phyloP scores from a whole-genome alignment of 2,888 invertebrate genomes.

The Catocala sponsa region DNA sequence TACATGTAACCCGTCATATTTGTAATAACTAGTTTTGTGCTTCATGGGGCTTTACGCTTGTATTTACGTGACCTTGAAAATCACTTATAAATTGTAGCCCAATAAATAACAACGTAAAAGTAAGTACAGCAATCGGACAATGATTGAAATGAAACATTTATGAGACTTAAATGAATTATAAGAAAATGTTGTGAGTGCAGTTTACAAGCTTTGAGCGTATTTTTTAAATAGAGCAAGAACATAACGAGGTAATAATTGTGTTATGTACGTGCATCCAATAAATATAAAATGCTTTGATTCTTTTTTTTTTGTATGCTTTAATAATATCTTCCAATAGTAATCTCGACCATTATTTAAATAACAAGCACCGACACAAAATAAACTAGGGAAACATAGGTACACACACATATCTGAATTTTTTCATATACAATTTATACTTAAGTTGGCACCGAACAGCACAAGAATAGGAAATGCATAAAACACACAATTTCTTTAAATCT shows the following conservation, averaged over 20 bases:
- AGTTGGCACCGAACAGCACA: constrained; percentile 75
- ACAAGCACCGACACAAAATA: constrained; percentile 61
- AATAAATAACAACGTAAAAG: too few relatives aligned
- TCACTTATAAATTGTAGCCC: too few relatives aligned
- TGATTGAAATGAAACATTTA: too few relatives aligned
- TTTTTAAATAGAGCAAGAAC: background rate
- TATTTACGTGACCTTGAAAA: too few relatives aligned
- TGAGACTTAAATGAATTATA: too few relatives aligned
- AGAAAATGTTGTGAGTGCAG: background rate
- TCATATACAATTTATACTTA: constrained; percentile 56
- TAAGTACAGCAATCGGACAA: too few relatives aligned
- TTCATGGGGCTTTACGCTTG: too few relatives aligned
- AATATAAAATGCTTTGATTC: constrained; percentile 20
- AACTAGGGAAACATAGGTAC: constrained; percentile 55
- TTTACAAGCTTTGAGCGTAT: background rate
- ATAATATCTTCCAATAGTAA: constrained; percentile 57
- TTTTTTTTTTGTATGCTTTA: constrained; percentile 45
- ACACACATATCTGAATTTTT: constrained; percentile 56
- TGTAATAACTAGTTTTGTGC: too few relatives aligned
- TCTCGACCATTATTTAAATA: constrained; percentile 59
- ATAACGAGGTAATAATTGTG: background rate
- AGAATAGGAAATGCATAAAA: constrained; percentile 63
- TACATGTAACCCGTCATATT: too few relatives aligned
- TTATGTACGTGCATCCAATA: constrained; percentile 2
- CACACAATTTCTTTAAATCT: constrained; percentile 72